Evolutionary conservation across 2,888 invertebrate genomes (phyloP).

Genomic region (Dendrolimus pini): DNA sequence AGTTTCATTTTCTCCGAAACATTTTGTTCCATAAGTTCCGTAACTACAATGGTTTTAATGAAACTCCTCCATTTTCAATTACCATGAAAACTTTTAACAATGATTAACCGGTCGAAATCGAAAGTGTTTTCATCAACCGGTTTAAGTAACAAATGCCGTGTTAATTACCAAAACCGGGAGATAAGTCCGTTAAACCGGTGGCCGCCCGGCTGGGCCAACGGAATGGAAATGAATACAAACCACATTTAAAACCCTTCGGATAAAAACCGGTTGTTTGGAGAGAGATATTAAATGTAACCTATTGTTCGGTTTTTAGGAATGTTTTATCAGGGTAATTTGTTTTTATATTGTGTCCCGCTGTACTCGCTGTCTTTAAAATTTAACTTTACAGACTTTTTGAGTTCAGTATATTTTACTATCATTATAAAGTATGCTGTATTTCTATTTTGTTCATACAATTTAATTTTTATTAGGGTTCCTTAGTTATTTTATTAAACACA

Average conservation of each 20-base stretch:
- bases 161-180: neutral
- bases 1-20: too few species aligned
- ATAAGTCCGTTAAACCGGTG: neutral
- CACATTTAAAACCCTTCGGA: neutral
- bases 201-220: neutral
- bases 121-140: neutral
- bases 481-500: too few species aligned
- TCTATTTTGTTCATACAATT: too few species aligned
- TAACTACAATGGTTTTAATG: neutral
- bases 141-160: neutral
- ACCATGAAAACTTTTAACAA: neutral
- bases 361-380: too few species aligned
- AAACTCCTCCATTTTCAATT: neutral
- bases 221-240: neutral
- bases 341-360: neutral
- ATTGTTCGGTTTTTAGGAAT: neutral
- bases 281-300: neutral
- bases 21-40: too few species aligned
- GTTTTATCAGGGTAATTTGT: neutral
- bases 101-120: neutral
- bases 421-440: too few species aligned
- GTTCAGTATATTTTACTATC: too few species aligned
- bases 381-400: too few species aligned
- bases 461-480: too few species aligned
- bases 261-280: neutral